phyloP scores from a whole-genome alignment of 2,888 invertebrate genomes.

The Drosophila yooni region DNA sequence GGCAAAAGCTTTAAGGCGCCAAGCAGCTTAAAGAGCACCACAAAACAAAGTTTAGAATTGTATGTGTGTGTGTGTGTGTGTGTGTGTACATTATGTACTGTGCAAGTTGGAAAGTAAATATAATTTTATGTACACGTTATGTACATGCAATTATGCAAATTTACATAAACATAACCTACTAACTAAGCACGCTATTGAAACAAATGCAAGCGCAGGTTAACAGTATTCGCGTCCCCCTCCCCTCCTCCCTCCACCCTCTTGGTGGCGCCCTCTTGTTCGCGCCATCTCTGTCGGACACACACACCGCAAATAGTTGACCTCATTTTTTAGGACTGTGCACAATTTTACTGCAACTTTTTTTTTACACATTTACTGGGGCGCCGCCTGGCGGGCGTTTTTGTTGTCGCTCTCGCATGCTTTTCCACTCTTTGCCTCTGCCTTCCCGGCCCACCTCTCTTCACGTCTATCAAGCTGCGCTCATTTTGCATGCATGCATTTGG shows the following conservation, averaged over 20 bases:
- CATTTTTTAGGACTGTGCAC: slow-evolving; percentile 76
- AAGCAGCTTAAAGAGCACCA: slow-evolving; percentile 38
- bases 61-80: slow-evolving; percentile 8
- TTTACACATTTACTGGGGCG: slow-evolving; percentile 58
- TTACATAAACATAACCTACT: slow-evolving; percentile 81
- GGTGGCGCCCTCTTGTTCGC: slow-evolving; percentile 8
- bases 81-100: slow-evolving; percentile 7
- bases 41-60: background rate
- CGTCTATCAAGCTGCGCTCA: slow-evolving; percentile 60
- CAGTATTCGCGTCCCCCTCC: slow-evolving; percentile 10
- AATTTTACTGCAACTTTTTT: slow-evolving; percentile 68
- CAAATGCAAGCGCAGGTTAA: slow-evolving; percentile 60
- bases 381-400: slow-evolving; percentile 72
- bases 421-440: background rate
- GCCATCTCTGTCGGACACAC: slow-evolving; percentile 13
- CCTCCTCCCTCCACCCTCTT: background rate
- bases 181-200: slow-evolving; percentile 79
- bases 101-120: slow-evolving; percentile 32
- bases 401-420: slow-evolving; percentile 24
- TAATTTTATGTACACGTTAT: slow-evolving; percentile 32
- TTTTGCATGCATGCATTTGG: slow-evolving; percentile 78
- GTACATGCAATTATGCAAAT: slow-evolving; percentile 75
- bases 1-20: slow-evolving; percentile 37
- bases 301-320: slow-evolving; percentile 76
- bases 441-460: background rate